Base-by-base conservation (phyloP, 1,140 invertebrate genomes). In the Akabosia matsudoensis region DNA sequence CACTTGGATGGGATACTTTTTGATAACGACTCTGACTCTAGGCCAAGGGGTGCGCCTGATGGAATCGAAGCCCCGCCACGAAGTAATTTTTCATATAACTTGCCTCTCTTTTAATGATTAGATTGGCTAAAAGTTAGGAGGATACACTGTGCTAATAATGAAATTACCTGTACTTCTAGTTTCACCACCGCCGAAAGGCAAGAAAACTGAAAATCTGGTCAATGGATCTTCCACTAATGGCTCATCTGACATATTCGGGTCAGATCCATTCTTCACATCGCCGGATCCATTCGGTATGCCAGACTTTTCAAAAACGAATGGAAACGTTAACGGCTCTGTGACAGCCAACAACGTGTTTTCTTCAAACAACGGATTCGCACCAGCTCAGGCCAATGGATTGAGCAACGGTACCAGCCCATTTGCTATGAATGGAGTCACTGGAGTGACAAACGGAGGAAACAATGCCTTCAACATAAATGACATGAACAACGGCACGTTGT, bases 1-100 rank as follows among this genome's bases (percentile, higher is more conserved):
- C 92, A 92, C 85, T 85, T 93, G 74, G 93, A 95, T 85, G 93
- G 92, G 78, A 85, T 95, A 31, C 83, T 95, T 0, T 87, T 96
- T 79, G 92, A 94, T 83, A 92, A 94, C 83, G 91, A 93, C 56
- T 89, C 88, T 80, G 91, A 92, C 82, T 87, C 86, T 56, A 86
- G 88, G 76, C 74, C 79, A 45, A 52, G 73, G 26, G 76, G 75
- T 33, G 83, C 81, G 75, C 83, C 84, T 80, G 33, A 85, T 83
- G 82, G 76, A 78, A 83, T 78, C 79, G 84, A 74, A 84, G 83
- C 74, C 82, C 85, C 78, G 84, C 86, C 77, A 54, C 79, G 64
- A 75, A 76, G 81, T 81, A 81, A 24, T 7, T 13, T 56, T 56
- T n/a, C 54, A 7, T n/a, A n/a, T n/a, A n/a, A n/a, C n/a, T n/a